phyloP scores from a whole-genome alignment of 2,797 vertebrate species.

The Myotis daubentonii region DNA sequence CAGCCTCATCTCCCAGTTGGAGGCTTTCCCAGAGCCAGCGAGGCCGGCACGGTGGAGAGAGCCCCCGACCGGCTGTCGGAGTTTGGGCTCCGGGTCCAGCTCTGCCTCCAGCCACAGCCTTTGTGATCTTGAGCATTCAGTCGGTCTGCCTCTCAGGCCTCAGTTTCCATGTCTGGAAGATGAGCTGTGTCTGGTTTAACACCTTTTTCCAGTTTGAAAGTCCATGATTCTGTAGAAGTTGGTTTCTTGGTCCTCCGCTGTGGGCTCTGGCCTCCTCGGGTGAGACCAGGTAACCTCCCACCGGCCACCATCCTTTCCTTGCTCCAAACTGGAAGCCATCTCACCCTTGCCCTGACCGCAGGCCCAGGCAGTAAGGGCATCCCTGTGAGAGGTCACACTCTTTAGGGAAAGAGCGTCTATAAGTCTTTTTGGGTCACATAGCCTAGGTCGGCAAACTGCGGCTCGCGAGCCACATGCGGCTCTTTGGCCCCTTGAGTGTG shows the following conservation, averaged over 20 bases:
- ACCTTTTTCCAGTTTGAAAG: background rate
- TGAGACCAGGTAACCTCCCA: background rate
- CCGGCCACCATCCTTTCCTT: background rate
- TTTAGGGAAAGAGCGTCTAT: background rate
- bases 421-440: background rate
- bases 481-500: no score
- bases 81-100: background rate
- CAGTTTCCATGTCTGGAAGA: background rate
- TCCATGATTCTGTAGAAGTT: background rate
- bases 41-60: background rate
- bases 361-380: background rate
- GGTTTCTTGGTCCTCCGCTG: background rate
- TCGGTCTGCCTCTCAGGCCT: background rate
- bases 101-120: background rate
- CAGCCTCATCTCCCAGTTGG: conserved; percentile 52
- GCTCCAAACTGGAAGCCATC: background rate
- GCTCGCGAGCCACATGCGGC: no score
- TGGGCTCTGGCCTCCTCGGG: background rate
- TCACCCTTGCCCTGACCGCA: background rate
- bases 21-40: conserved; percentile 62
- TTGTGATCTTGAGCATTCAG: background rate
- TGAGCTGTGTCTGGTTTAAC: background rate
- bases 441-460: background rate
- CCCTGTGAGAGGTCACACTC: background rate
- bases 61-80: background rate